Evolutionary conservation across 2,888 invertebrate species (phyloP), one percentile per base, ranked within the genome.

Genomic region (Watsonalla binaria): DNA sequence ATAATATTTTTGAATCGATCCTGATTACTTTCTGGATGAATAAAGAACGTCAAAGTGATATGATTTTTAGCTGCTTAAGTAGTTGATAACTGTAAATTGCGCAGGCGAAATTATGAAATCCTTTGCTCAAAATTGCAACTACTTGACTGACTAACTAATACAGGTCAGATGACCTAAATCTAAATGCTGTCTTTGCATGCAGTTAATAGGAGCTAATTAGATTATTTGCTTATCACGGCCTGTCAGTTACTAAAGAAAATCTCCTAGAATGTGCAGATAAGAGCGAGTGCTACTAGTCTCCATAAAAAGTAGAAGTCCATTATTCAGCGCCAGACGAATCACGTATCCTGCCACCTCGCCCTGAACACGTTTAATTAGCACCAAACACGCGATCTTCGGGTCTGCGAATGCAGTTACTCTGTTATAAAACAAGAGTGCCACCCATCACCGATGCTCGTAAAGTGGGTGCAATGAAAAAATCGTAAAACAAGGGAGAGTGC

Each of bases 291-390:
- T 55, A 53, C 54, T 54, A 62, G 59, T 54, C 54, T 57, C 61
- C 60, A 66, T 74, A 77, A 78, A 82, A 78, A 67, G 68, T 71
- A 78, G 71, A 74, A 76, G 72, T 72, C 65, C 77, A 80, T 82
- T 78, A 82, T 72, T 76, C 76, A 74, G 65, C 63, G 64, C 72
- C 80, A 82, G 83, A 82, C 82, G 74, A 75, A 82, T 81, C 82
- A 80, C 80, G 83, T 81, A 83, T 74, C 67, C 60, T 57, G 50
- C 57, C 67, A 73, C 65, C 24, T 24, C 62, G 63, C 72, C 72
- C 78, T 78, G 76, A 78, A 82, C 78, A 83, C 76, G 75, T 80
- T 86, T 89, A 89, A 89, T 89, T 89, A 86, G 81, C 79, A 75
- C 69, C 75, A 78, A 86, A 82, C 88, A 90, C 78, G 86, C 85